Conservation (phyloP, 2,888 invertebrate species). For the Microlaimidae sp. region DNA sequence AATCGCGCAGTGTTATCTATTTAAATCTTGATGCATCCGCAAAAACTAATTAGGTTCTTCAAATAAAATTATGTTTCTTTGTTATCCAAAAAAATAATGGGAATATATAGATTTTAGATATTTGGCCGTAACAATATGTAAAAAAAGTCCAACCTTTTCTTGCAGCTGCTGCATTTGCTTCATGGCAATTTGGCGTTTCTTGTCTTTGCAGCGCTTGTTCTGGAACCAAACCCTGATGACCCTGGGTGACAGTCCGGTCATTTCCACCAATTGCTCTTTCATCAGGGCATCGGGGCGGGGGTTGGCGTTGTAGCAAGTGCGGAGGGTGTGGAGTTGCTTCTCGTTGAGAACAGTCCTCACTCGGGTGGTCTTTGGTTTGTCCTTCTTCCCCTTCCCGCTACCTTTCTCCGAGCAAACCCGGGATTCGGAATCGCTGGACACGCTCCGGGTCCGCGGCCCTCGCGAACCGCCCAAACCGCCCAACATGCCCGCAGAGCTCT, state of each 20-base stretch:
- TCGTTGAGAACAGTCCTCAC: slow-evolving; percentile 96
- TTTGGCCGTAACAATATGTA: too few species aligned
- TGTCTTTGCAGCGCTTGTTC: slow-evolving; percentile 91
- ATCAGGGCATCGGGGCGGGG: slow-evolving; percentile 94
- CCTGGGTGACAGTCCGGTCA: slow-evolving; percentile 88
- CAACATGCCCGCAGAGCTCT: neutral
- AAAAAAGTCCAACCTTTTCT: too few species aligned
- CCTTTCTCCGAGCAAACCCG: slow-evolving; percentile 30
- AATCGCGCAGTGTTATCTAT: too few species aligned
- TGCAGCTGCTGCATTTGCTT: slow-evolving; percentile 86
- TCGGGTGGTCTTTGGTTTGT: slow-evolving; percentile 65
- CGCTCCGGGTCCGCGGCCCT: neutral
- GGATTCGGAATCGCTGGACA: neutral
- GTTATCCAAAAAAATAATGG: too few species aligned
- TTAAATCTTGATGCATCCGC: too few species aligned
- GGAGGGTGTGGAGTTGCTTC: slow-evolving; percentile 86
- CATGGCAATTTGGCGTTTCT: slow-evolving; percentile 86
- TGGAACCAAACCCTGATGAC: slow-evolving; percentile 96
- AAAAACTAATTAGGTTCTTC: too few species aligned
- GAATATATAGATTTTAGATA: too few species aligned
- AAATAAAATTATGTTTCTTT: too few species aligned
- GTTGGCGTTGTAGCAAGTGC: slow-evolving; percentile 93
- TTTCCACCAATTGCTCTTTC: slow-evolving; percentile 97
- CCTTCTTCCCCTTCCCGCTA: slow-evolving; percentile 43
- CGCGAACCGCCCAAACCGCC: neutral